Conservation (phyloP, 2,113 vertebrate genomes). For the Phaethornis superciliosus region DNA sequence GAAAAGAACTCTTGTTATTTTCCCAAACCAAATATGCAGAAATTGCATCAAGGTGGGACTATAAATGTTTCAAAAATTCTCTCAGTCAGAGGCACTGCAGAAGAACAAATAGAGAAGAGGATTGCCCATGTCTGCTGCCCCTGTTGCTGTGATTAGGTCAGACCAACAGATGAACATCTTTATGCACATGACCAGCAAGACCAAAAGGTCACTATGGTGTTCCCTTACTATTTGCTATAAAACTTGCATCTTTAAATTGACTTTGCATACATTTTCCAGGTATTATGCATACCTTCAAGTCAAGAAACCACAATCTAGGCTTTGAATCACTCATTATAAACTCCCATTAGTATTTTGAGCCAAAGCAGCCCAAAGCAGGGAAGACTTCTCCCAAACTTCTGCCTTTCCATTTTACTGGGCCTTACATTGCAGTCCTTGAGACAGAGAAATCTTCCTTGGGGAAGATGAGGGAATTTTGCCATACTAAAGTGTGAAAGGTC, state of each 20-base stretch:
- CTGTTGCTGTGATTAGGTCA: slow-evolving; percentile 73
- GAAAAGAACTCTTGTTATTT: not conserved
- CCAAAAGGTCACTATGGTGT: slow-evolving; percentile 82
- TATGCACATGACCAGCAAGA: slow-evolving; percentile 73
- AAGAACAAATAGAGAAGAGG: slow-evolving; percentile 72
- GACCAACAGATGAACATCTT: slow-evolving; percentile 81
- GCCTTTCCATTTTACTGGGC: not conserved
- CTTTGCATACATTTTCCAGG: slow-evolving; percentile 37
- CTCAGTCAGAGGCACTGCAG: not conserved
- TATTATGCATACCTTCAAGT: not conserved
- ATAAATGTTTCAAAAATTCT: not conserved
- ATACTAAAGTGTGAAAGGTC: not conserved
- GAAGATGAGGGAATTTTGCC: not conserved
- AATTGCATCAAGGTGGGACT: not conserved
- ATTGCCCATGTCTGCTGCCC: slow-evolving; percentile 41
- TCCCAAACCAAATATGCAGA: not conserved
- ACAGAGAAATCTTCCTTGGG: not conserved
- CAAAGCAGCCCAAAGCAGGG: not conserved
- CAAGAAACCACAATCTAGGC: slow-evolving; percentile 24
- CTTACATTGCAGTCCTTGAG: not conserved
- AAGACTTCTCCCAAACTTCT: not conserved
- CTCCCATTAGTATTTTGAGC: not conserved
- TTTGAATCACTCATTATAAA: slow-evolving; percentile 6
- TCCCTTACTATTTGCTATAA: slow-evolving; percentile 80
- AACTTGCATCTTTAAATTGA: slow-evolving; percentile 39